Percentiles rank a stretch among this genome's conserved stretches.
phyloP scores from a whole-genome alignment of 2,797 vertebrate species.

The Sardinella longiceps region DNA sequence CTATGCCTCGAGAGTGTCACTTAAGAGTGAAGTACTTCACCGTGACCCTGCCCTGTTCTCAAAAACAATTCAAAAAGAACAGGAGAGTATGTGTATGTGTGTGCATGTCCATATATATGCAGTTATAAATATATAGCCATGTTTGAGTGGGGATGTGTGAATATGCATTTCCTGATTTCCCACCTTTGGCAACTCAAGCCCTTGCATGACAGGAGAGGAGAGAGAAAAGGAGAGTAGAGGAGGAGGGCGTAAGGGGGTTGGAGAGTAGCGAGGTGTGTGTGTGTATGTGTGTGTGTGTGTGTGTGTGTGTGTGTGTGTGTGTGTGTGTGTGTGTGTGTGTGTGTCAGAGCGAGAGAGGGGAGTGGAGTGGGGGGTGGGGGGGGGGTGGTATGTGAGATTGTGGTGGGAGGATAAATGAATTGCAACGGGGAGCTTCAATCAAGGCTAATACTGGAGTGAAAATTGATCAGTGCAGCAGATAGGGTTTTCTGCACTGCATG shows the following conservation, averaged over 20 bases:
- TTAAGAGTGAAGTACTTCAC: conserved; percentile 15
- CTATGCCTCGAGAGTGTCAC: not conserved
- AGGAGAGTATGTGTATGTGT: not conserved
- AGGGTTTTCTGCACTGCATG: conserved; percentile 29
- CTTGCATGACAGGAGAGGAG: not conserved
- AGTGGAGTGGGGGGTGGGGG: no score
- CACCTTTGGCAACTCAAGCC: not conserved
- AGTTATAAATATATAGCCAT: not conserved
- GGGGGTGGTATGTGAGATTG: conserved; percentile 3
- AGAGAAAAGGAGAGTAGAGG: not conserved
- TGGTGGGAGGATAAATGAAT: conserved; percentile 9
- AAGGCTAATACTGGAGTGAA: conserved; percentile 20
- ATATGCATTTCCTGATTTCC: conserved; percentile 14
- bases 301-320: no score
- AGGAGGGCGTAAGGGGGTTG: not conserved
- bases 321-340: no score
- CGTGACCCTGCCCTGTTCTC: not conserved
- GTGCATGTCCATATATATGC: not conserved
- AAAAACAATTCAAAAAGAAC: not conserved
- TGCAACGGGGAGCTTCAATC: conserved; percentile 30
- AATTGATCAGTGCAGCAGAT: conserved; percentile 33
- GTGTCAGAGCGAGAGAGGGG: not conserved
- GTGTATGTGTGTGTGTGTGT: no score
- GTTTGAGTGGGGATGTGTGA: not conserved
- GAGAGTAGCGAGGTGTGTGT: not conserved